These are phyloP conservation scores for Corythornis cristatus DNA, from an alignment of 2,113 vertebrate species.

Conservation along the genomic window DNA sequence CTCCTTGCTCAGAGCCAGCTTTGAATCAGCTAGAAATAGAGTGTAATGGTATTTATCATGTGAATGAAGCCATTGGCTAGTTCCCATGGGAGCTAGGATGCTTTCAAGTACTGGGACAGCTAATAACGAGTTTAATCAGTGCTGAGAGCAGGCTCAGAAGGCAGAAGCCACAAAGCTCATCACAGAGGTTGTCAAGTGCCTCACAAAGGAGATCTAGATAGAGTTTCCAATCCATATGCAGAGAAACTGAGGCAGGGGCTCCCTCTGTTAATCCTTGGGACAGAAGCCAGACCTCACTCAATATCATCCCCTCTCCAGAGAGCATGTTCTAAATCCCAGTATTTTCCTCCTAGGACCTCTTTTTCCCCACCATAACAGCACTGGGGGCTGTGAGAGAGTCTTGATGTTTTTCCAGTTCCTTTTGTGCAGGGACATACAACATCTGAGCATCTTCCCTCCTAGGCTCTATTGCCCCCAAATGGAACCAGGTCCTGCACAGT, in stretches of 20 bases:
- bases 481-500: not conserved
- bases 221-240: not conserved
- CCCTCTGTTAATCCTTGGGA: not conserved
- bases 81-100: not conserved
- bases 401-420: not conserved
- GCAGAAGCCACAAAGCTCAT: not conserved
- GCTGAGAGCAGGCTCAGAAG: not conserved
- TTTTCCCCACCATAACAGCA: not conserved
- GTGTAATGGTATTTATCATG: not conserved
- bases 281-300: not conserved
- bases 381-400: not conserved
- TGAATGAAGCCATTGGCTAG: not conserved
- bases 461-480: not conserved
- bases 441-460: not conserved
- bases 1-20: not conserved
- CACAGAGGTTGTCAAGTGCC: not conserved
- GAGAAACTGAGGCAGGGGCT: not conserved
- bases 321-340: not conserved
- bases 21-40: not conserved
- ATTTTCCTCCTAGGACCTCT: not conserved
- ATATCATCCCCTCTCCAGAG: not conserved
- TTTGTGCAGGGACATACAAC: not conserved
- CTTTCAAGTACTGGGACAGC: not conserved
- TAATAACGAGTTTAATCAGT: not conserved
- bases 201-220: not conserved